Evolutionary conservation across 2,888 invertebrate species (phyloP), one percentile per base, ranked within the genome.

Genomic region (Polymixis lichenea): DNA sequence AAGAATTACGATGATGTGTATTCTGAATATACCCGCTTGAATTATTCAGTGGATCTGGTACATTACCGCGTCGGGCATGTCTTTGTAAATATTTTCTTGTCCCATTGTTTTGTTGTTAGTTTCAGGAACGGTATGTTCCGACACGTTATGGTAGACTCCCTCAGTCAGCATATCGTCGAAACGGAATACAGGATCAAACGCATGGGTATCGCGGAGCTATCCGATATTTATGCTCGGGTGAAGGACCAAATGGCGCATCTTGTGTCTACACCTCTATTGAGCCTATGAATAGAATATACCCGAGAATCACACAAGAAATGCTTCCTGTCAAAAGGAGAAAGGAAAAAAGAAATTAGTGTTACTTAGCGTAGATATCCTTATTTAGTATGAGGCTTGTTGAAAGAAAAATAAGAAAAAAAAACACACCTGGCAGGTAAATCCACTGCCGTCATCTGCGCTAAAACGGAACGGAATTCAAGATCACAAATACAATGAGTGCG

Each of bases 111-210:
- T 89, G 91, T 93, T 93, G 92, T 95, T 96, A 93, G 94, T 95
- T 96, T 93, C 95, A 96, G 96, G 96, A 96, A 95, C 95, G 89
- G 89, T 96, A 95, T 89, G 95, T 95, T 94, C 95, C 95, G 65
- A 94, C 94, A 75, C 91, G 92, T 83, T 93, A 93, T 77, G 96
- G 96, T 93, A 93, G 93, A 87, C 94, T 96, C 64, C 95, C 95
- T 38, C 88, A 84, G 83, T 91, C 95, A 78, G 95, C 93, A 76
- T 96, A 95, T 89, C 89, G 91, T 80, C 91, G 94, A 73, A 95
- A 96, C 77, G 96, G 96, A 82, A 92, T 95, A 70, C 96, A 96
- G 88, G 96, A 96, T 85, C 96, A 95, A 88, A 90, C 96, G 66
- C 91, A 95, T 85, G 96, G 96, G 62, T 95, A 96, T 82, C 92